Evolutionary conservation across 2,797 vertebrate species (phyloP), one percentile per base, ranked within the genome.

Genomic region (Limnodromus scolopaceus): DNA sequence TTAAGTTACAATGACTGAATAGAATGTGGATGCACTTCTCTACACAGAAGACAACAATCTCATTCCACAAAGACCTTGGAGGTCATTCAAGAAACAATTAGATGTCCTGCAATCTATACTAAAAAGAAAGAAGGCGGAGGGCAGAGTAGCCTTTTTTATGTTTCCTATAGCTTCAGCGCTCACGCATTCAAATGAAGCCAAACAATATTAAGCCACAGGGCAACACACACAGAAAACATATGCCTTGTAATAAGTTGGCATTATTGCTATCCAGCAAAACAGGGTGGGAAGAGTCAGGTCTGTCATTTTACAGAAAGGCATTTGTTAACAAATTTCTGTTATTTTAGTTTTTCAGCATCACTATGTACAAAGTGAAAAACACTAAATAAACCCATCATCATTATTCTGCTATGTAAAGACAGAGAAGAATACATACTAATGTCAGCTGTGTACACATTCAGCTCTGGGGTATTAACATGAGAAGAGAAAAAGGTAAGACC

Each of bases 71-170:
- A 97, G 98, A 98, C 97, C 98, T 97, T 96, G 89, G 92, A 98
- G 98, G 98, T 98, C 98, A 98, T 97, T 96, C 94, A 97, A 97
- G 97, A 98, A 98, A 97, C 98, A 98, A 98, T 98, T 98, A 98
- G 96, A 97, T 97, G 95, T 98, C 97, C 97, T 97, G 72, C 84
- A 93, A 93, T 84, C 93, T 96, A 57, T 91, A 95, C 96, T 97
- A 97, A 97, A 97, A 96, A 80, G 94, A 95, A 96, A 94, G 92
- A 86, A 95, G 68, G 46, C 89, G 13, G 45, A 95, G 88, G 94
- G 87, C 75, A 96, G 85, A 97, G 88, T 43, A 63, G 58, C 60
- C 81, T 97, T 93, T 91, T 60, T 96, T 96, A 91, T 74, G 65
- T 71, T 96, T 94, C 87, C 89, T 96, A 71, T 85, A 89, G 94